A percentile compares a stretch with the other conserved stretches of the same genome.
Conservation (phyloP, 2,888 invertebrate species). For the Pogonocherus hispidulus region DNA sequence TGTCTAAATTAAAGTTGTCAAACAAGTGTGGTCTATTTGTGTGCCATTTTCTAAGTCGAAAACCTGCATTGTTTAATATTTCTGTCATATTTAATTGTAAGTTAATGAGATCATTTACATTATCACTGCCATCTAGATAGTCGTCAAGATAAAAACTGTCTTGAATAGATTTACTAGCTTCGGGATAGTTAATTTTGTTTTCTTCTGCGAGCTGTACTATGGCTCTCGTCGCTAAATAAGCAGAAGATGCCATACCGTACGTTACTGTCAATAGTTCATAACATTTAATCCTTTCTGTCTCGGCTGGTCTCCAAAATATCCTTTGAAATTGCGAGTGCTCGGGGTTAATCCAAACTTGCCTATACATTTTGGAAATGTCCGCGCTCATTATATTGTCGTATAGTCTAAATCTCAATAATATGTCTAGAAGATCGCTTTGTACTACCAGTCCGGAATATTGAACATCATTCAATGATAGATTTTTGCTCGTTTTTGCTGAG, state of each 20-base stretch:
- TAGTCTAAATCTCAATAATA: constrained; percentile 43
- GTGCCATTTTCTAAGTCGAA: constrained; percentile 20
- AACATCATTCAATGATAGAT: constrained; percentile 47
- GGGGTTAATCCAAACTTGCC: constrained; percentile 32
- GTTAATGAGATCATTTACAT: constrained; percentile 5
- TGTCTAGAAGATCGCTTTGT: constrained; percentile 43
- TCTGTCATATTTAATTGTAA: constrained; percentile 13
- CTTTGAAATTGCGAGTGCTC: constrained; percentile 36
- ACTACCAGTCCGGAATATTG: constrained; percentile 42
- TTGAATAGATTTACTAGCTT: constrained; percentile 20
- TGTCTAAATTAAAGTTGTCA: constrained; percentile 14
- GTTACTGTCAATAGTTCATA: constrained; percentile 41
- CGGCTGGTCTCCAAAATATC: constrained; percentile 41
- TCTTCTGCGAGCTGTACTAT: constrained; percentile 35
- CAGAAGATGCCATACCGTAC: constrained; percentile 37
- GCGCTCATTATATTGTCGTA: constrained; percentile 36
- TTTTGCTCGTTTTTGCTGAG: constrained; percentile 40
- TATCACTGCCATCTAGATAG: constrained; percentile 15
- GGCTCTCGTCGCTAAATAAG: constrained; percentile 43
- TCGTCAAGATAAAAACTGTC: constrained; percentile 35
- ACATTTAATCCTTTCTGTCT: constrained; percentile 6
- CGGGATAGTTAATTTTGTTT: constrained; percentile 16
- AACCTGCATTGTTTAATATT: no score
- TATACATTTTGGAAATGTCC: constrained; percentile 45
- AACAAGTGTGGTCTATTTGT: constrained; percentile 9